These are phyloP conservation scores for Drepana falcataria DNA, from an alignment of 2,888 invertebrate species.

Conservation along the genomic window DNA sequence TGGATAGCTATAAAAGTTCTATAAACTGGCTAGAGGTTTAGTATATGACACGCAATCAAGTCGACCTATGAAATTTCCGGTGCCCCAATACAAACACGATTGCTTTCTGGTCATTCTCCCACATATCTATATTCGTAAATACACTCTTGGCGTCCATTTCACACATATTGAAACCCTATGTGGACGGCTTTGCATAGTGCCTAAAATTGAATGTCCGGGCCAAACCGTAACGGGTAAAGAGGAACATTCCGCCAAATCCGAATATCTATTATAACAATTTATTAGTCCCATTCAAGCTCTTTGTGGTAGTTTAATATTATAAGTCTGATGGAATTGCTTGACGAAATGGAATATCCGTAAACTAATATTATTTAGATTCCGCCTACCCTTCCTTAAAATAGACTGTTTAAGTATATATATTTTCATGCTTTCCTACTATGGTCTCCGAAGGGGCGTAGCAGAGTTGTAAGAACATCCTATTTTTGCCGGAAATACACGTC, in stretches of 20 bases:
- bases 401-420: too few relatives aligned
- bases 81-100: not conserved
- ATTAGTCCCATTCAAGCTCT: not conserved
- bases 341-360: too few relatives aligned
- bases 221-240: constrained; percentile 8
- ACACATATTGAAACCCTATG: constrained; percentile 13
- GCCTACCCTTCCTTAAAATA: too few relatives aligned
- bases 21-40: too few relatives aligned
- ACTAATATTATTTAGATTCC: too few relatives aligned
- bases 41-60: not conserved
- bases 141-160: constrained; percentile 8
- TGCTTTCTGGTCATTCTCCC: constrained; percentile 9
- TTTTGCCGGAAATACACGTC: too few relatives aligned
- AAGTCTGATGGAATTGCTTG: too few relatives aligned
- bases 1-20: too few relatives aligned
- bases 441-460: too few relatives aligned
- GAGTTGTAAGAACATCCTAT: too few relatives aligned
- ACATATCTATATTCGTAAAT: constrained; percentile 8
- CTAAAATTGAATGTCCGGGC: constrained; percentile 19
- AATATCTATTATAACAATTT: not conserved
- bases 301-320: too few relatives aligned
- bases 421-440: too few relatives aligned
- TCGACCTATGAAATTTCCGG: not conserved
- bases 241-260: not conserved
- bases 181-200: constrained; percentile 14